Percentiles rank a stretch among this genome's conserved stretches.
Evolutionary conservation across 2,113 vertebrate genomes (phyloP).

Genomic region (Semnornis frantzii): DNA sequence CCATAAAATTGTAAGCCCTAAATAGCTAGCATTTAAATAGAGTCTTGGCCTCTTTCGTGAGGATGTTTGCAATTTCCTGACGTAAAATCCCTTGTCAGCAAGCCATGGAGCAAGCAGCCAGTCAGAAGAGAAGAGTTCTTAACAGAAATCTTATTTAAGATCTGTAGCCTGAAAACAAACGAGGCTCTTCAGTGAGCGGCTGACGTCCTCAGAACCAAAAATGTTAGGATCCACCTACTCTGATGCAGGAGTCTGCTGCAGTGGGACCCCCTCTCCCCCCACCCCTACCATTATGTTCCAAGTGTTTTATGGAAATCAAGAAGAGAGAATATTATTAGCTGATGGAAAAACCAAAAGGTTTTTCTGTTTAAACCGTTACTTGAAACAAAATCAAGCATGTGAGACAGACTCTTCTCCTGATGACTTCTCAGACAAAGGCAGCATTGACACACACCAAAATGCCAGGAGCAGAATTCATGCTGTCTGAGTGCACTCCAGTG

Average conservation of each 20-base stretch:
- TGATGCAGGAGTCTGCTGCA: not conserved
- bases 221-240: not conserved
- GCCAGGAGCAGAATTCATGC: constrained; percentile 20
- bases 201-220: not conserved
- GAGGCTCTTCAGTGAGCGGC: not conserved
- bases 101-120: not conserved
- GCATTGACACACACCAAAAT: not conserved
- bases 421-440: constrained; percentile 23
- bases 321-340: not conserved
- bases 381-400: not conserved
- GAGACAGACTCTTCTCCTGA: not conserved
- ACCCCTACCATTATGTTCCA: not conserved
- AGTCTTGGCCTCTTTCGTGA: not conserved
- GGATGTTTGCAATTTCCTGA: constrained; percentile 15
- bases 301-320: not conserved
- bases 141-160: not conserved
- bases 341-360: not conserved
- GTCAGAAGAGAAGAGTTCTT: not conserved
- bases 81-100: not conserved
- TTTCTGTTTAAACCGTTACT: not conserved
- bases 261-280: not conserved
- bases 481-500: not conserved
- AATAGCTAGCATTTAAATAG: not conserved
- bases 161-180: not conserved
- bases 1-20: not conserved